These are phyloP conservation scores for Lutraria lutraria DNA, from an alignment of 2,888 invertebrate species.

Conservation along the genomic window DNA sequence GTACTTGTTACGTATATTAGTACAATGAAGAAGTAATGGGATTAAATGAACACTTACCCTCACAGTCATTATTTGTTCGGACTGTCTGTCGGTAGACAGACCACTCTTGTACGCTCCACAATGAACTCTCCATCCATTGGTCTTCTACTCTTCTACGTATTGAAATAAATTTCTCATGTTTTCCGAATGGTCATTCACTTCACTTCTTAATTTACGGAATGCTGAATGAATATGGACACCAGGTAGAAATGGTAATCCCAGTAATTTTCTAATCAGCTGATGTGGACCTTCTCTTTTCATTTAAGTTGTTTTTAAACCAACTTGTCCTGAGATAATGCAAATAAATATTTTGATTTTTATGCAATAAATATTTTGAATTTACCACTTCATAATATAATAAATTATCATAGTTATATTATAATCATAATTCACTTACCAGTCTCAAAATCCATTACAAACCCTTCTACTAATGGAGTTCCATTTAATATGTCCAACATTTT, in stretches of 20 bases:
- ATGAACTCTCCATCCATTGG: slow-evolving; percentile 29
- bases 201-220: background rate
- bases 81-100: slow-evolving; percentile 1
- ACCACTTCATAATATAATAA: background rate
- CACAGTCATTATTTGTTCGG: slow-evolving; percentile 23
- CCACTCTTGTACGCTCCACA: slow-evolving; percentile 20
- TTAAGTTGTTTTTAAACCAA: background rate
- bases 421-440: background rate
- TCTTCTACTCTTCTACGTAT: slow-evolving; percentile 26
- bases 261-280: background rate
- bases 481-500: background rate
- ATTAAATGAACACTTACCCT: slow-evolving; percentile 11
- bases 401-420: background rate
- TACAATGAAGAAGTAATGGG: no score
- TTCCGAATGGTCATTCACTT: background rate
- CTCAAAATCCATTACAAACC: slow-evolving; percentile 3
- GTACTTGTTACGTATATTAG: no score
- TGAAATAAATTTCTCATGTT: background rate
- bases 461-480: background rate
- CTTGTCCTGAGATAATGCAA: background rate
- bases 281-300: background rate
- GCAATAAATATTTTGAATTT: no score
- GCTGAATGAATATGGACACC: background rate
- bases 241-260: slow-evolving; percentile 31
- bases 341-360: no score